Conservation (phyloP, 2,888 invertebrate genomes). For the Drosophila neutralis region DNA sequence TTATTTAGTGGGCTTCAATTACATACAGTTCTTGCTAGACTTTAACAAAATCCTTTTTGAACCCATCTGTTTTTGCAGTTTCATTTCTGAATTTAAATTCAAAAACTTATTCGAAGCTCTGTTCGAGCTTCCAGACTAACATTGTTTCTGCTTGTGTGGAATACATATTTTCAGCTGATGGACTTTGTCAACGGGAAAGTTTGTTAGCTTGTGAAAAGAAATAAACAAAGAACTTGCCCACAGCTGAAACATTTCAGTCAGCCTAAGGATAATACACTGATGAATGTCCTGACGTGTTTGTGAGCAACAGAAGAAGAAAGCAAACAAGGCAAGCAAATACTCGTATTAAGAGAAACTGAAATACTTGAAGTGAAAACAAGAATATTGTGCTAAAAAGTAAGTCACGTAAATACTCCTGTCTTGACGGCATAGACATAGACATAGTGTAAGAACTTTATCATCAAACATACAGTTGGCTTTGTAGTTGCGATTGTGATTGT, state of each 20-base stretch:
- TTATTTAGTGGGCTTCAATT: neutral
- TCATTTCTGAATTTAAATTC: neutral
- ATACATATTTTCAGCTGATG: neutral
- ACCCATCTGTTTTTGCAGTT: neutral
- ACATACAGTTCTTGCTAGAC: no score
- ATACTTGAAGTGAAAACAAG: constrained; percentile 10
- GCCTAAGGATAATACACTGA: constrained; percentile 3
- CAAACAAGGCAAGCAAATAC: constrained; percentile 14
- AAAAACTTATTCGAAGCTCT: neutral
- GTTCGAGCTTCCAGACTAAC: neutral
- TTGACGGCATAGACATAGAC: neutral
- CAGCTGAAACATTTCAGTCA: constrained; percentile 19
- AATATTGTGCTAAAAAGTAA: constrained; percentile 1
- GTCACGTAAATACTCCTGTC: constrained; percentile 10
- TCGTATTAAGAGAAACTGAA: constrained; percentile 20
- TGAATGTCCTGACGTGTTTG: constrained; percentile 30
- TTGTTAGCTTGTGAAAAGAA: neutral
- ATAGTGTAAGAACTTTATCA: neutral
- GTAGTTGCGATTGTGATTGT: neutral
- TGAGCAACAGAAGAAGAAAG: neutral
- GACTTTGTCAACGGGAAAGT: neutral
- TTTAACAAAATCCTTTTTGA: neutral
- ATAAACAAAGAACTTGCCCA: neutral
- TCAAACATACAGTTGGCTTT: neutral
- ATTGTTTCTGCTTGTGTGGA: neutral